A percentile compares a stretch with the other conserved stretches of the same genome.
phyloP scores from a whole-genome alignment of 2,888 invertebrate species.

The Ditylenchus weischeri region DNA sequence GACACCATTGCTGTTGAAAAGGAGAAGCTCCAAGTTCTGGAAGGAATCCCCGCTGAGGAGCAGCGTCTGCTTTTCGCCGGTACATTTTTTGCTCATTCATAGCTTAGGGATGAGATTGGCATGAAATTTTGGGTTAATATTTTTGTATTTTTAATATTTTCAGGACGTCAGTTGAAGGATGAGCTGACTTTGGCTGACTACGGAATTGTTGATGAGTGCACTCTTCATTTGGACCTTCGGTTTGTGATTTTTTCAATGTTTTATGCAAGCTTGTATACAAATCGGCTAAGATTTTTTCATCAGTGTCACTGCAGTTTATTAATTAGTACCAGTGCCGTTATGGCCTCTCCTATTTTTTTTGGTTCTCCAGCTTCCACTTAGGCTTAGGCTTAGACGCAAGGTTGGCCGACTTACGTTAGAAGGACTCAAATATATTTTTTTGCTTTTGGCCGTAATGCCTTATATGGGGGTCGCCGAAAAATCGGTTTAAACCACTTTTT shows the following conservation, averaged over 20 bases:
- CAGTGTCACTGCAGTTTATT: no score
- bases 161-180: conserved; percentile 22
- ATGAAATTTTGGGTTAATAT: not conserved
- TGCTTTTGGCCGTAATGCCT: no score
- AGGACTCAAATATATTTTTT: no score
- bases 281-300: no score
- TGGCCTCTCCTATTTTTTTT: no score
- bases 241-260: not conserved
- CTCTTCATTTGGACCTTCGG: conserved; percentile 25
- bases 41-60: conserved; percentile 7
- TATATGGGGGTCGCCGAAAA: no score
- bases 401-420: no score
- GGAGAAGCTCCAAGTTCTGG: conserved; percentile 8
- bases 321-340: no score
- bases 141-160: conserved; percentile 10
- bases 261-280: not conserved
- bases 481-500: no score
- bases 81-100: not conserved
- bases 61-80: conserved; percentile 22
- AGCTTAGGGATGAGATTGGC: not conserved
- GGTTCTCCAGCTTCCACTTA: no score
- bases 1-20: conserved; percentile 18
- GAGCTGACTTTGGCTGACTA: conserved; percentile 5
- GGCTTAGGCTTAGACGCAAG: no score
- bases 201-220: conserved; percentile 19